Evolutionary conservation across 2,888 invertebrate species (phyloP).

Genomic region (Gastracanthus pulcherrimus): DNA sequence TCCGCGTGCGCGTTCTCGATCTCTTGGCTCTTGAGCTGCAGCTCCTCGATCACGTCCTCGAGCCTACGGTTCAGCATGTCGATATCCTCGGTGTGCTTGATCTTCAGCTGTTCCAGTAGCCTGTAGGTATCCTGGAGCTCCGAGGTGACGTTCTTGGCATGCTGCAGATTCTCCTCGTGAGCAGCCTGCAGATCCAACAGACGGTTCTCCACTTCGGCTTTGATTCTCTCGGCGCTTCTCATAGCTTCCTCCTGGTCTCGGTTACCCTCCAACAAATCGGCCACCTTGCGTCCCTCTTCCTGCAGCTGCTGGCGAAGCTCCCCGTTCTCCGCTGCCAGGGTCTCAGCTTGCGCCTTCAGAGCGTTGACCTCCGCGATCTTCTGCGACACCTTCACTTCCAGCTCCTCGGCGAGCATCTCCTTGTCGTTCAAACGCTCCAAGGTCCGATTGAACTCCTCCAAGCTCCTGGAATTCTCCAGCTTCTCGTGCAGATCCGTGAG

Average conservation of each 20-base stretch:
- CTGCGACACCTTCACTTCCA: constrained; percentile 44
- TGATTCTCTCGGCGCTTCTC: constrained; percentile 67
- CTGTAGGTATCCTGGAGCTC: constrained; percentile 77
- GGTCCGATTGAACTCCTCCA: constrained; percentile 81
- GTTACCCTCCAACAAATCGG: constrained; percentile 75
- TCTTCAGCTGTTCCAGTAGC: constrained; percentile 77
- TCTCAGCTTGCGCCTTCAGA: constrained; percentile 76
- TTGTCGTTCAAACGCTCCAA: constrained; percentile 79
- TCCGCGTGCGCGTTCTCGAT: constrained; percentile 73
- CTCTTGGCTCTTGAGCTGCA: constrained; percentile 77
- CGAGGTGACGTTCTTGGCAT: constrained; percentile 63
- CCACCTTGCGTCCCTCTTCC: constrained; percentile 67
- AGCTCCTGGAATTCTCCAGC: constrained; percentile 76
- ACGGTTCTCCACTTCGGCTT: constrained; percentile 60
- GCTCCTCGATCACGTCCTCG: constrained; percentile 76
- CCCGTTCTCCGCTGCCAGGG: constrained; percentile 66
- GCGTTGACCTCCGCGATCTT: constrained; percentile 57
- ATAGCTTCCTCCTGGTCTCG: constrained; percentile 69
- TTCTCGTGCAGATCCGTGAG: constrained; percentile 64
- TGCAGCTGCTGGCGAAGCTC: constrained; percentile 58
- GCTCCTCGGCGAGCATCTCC: constrained; percentile 39
- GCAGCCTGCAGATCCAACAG: constrained; percentile 61
- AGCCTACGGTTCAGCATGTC: constrained; percentile 72
- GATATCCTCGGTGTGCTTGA: constrained; percentile 75
- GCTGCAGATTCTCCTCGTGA: constrained; percentile 63